A percentile compares a stretch with the other conserved stretches of the same genome.
Conservation (phyloP, 2,797 vertebrate genomes). For the Chelmon rostratus region DNA sequence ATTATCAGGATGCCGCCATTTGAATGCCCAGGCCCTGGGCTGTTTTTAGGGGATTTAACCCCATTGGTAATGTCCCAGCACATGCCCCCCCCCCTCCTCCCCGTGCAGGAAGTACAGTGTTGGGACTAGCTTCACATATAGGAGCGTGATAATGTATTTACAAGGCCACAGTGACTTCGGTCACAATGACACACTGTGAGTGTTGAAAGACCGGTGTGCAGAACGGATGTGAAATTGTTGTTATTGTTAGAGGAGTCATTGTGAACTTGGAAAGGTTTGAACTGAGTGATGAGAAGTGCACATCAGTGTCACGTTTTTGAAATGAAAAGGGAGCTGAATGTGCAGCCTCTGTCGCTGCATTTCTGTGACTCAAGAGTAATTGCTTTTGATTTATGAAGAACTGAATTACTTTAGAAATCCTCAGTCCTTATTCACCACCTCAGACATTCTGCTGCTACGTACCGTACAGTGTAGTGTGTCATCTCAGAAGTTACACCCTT, state of each 20-base stretch:
- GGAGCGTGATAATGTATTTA: slow-evolving; percentile 45
- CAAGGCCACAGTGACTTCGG: slow-evolving; percentile 26
- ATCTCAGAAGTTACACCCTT: slow-evolving; percentile 10
- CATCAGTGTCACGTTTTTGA: neutral
- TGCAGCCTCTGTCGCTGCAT: slow-evolving; percentile 12
- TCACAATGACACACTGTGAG: slow-evolving; percentile 37
- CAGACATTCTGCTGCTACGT: neutral
- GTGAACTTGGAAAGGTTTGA: neutral
- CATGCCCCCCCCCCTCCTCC: slow-evolving; percentile 44
- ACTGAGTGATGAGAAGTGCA: slow-evolving; percentile 9
- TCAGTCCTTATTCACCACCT: slow-evolving; percentile 4
- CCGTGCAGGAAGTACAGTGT: slow-evolving; percentile 40
- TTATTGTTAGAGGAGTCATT: slow-evolving; percentile 12
- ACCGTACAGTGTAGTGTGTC: neutral
- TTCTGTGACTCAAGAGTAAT: slow-evolving; percentile 13
- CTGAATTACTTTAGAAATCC: slow-evolving; percentile 16
- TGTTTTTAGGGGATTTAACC: slow-evolving; percentile 41
- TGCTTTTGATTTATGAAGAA: slow-evolving; percentile 28
- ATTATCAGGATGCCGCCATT: slow-evolving; percentile 55
- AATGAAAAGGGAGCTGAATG: slow-evolving; percentile 22
- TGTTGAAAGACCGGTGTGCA: slow-evolving; percentile 28
- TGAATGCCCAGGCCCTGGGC: slow-evolving; percentile 11
- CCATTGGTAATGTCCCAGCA: slow-evolving; percentile 10
- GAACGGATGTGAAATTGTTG: slow-evolving; percentile 34
- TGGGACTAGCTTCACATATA: slow-evolving; percentile 45